Base-by-base conservation (phyloP, 2,888 invertebrate species). In the Rhagium mordax region DNA sequence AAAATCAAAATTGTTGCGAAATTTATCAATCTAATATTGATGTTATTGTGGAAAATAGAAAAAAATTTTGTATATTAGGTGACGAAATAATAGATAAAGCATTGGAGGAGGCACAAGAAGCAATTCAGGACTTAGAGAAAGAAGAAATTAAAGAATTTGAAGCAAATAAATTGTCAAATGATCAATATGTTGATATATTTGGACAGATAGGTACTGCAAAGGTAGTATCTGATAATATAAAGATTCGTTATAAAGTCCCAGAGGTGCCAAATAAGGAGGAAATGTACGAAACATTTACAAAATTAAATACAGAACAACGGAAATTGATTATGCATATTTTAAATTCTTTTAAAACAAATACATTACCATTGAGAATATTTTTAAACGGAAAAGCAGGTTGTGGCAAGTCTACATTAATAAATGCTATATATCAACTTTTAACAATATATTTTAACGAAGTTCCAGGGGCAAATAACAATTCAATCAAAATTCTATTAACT, bases 401-500 rank as follows among this genome's bases (percentile, higher is more conserved):
- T 8, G 67, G 67, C 3, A 71, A 67, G 27, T 59, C 59, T n/a
- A 29, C 33, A 24, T 16, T 70, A 3, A 70, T 70, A 47, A n/a
- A 15, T 15, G 70, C 61, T 10, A 62, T 69, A 16, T 15, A 70
- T 51, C 67, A 67, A 20, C 10, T 48, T 10, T n/a, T 67, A 20
- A 29, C 70, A 51, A n/a, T 62, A 59, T 48, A 66, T 29, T 71
- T 18, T 49, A 71, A 71, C 57, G 51, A 57, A n/a, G 10, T 48
- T 13, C 60, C 70, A 29, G 70, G 65, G 48, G 65, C 55, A 41
- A 51, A 71, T 53, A 71, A 65, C 7, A 51, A 65, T 48, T 61
- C 24, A 15, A n/a, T 74, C 10, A 71, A 71, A 51, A 49, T 74
- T 7, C 47, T 74, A 20, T 24, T 74, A 41, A 21, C 20, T 57